A percentile compares a stretch with the other conserved stretches of the same genome.
Conservation (phyloP, 1,140 invertebrate species). For the Metopolophium dirhodum region DNA sequence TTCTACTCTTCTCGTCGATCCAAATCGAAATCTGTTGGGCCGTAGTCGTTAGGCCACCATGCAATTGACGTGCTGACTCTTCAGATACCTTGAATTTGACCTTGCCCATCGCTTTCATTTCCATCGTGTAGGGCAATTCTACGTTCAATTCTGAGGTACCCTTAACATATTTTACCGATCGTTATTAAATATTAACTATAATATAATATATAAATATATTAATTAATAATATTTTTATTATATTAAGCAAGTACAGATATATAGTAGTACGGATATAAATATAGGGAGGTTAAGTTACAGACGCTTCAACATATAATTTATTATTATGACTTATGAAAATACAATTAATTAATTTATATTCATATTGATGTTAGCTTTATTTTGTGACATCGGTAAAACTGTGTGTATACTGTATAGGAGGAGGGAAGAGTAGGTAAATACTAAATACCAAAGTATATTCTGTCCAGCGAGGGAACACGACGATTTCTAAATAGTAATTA, state of each 20-base stretch:
- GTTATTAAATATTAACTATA: background rate
- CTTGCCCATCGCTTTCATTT: constrained; percentile 56
- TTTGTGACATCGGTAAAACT: too few relatives aligned
- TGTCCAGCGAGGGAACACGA: too few relatives aligned
- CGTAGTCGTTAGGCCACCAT: constrained; percentile 68
- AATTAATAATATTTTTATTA: too few relatives aligned
- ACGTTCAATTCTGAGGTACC: background rate
- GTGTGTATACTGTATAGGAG: too few relatives aligned
- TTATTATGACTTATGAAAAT: too few relatives aligned
- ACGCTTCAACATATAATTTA: background rate
- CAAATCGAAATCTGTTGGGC: constrained; percentile 83
- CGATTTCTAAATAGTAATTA: too few relatives aligned
- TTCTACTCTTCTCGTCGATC: constrained; percentile 80
- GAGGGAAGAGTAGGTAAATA: too few relatives aligned
- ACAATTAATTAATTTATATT: background rate
- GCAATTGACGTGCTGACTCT: constrained; percentile 15
- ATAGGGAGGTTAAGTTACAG: background rate
- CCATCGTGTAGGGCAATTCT: constrained; percentile 45
- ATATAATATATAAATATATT: too few relatives aligned
- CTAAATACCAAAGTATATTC: too few relatives aligned
- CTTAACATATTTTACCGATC: background rate
- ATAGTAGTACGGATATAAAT: too few relatives aligned
- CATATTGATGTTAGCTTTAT: background rate
- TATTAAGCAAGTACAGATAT: too few relatives aligned
- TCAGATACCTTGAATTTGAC: constrained; percentile 56